Conservation (phyloP, 2,888 invertebrate species). For the Drosophila affinis region DNA sequence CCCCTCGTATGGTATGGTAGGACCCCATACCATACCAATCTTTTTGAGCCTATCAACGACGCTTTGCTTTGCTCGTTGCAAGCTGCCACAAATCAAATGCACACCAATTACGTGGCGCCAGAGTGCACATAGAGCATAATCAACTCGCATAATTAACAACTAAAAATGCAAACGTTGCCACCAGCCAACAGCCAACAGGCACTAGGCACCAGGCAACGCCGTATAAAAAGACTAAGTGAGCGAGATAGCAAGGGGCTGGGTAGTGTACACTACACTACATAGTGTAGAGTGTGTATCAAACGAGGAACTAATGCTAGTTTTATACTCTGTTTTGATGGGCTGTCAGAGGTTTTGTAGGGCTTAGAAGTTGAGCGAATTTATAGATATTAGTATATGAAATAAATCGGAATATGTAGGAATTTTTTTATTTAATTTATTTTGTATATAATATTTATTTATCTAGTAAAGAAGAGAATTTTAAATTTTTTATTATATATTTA, state of each 20-base stretch:
- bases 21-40: background rate
- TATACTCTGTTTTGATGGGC: no score
- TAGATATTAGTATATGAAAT: no score
- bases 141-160: constrained; percentile 78
- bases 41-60: constrained; percentile 59
- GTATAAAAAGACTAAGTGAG: constrained; percentile 24
- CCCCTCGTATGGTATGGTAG: constrained; percentile 54
- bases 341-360: no score
- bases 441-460: no score
- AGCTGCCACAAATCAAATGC: constrained; percentile 75
- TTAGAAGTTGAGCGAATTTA: no score
- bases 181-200: no score
- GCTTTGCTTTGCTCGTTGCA: constrained; percentile 53
- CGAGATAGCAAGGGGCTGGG: background rate
- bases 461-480: no score
- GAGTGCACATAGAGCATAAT: constrained; percentile 74
- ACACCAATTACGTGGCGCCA: constrained; percentile 78
- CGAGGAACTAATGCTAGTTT: no score
- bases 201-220: background rate
- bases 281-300: no score
- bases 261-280: no score
- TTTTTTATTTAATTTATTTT: background rate
- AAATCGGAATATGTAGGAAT: no score
- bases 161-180: constrained; percentile 68
- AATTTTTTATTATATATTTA: background rate